phyloP scores from a whole-genome alignment of 2,113 vertebrate genomes.

The Mus pahari region DNA sequence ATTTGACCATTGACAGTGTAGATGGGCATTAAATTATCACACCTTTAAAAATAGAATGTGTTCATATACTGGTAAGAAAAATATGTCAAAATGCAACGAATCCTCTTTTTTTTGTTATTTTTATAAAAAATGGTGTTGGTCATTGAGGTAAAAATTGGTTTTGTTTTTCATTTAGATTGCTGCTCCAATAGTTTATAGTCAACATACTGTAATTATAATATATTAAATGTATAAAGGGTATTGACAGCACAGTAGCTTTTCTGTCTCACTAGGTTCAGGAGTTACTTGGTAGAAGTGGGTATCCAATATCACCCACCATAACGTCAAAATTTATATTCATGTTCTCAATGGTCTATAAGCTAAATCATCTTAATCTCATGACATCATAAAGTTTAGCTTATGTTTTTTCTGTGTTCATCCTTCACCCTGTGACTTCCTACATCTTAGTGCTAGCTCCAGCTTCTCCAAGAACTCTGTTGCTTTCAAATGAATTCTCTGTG shows the following conservation, averaged over 20 bases:
- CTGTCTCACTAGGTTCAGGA: constrained; percentile 35
- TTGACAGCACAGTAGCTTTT: background rate
- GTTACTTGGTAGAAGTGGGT: constrained; percentile 39
- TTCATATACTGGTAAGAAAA: constrained; percentile 35
- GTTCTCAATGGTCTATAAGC: background rate
- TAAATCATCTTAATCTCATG: constrained; percentile 21
- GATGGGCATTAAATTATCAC: background rate
- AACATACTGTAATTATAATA: background rate
- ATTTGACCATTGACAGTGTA: background rate
- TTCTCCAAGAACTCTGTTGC: background rate
- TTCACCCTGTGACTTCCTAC: background rate
- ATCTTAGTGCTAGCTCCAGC: background rate
- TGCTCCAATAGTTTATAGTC: background rate
- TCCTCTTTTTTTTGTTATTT: constrained; percentile 26
- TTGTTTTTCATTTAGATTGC: constrained; percentile 45
- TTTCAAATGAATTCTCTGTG: constrained; percentile 25
- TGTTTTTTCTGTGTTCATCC: constrained; percentile 45
- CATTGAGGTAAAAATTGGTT: background rate
- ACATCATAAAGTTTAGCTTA: background rate
- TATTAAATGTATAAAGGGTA: background rate
- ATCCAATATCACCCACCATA: background rate
- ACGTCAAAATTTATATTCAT: constrained; percentile 43
- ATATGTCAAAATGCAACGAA: constrained; percentile 9
- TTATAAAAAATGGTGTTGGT: constrained; percentile 37
- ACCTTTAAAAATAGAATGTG: background rate